Evolutionary conservation across 2,888 invertebrate genomes (phyloP).

Genomic region (Petrophora chlorosata): DNA sequence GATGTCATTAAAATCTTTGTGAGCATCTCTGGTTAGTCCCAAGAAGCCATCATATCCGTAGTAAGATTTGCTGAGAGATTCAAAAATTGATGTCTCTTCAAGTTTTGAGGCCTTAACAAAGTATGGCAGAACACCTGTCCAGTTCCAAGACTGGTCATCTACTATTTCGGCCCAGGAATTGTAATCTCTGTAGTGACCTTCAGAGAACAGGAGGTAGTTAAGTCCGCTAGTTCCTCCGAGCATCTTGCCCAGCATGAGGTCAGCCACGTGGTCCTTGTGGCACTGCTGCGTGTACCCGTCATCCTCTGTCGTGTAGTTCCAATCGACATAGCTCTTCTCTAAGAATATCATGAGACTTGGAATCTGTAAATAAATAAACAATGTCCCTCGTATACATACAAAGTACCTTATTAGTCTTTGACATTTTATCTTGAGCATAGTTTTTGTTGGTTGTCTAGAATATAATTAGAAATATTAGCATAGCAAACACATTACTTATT

Average conservation of each 20-base stretch:
- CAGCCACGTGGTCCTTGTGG: slow-evolving; percentile 24
- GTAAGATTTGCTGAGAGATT: slow-evolving; percentile 32
- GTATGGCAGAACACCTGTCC: slow-evolving; percentile 45
- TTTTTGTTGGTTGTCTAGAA: too few relatives aligned
- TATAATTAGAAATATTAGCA: too few relatives aligned
- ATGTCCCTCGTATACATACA: too few relatives aligned
- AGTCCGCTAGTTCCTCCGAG: slow-evolving; percentile 39
- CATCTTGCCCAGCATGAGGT: slow-evolving; percentile 36
- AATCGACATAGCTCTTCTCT: slow-evolving; percentile 31
- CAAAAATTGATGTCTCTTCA: slow-evolving; percentile 25
- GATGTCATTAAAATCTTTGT: slow-evolving; percentile 16
- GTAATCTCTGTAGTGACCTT: slow-evolving; percentile 44
- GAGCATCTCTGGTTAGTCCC: slow-evolving; percentile 42
- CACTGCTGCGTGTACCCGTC: slow-evolving; percentile 22
- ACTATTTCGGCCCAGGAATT: slow-evolving; percentile 44
- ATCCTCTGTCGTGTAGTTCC: slow-evolving; percentile 37
- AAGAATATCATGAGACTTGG: slow-evolving; percentile 36
- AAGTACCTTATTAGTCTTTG: too few relatives aligned
- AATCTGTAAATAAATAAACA: slow-evolving; percentile 36
- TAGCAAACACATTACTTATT: too few relatives aligned
- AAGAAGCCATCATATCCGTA: slow-evolving; percentile 43
- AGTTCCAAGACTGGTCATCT: slow-evolving; percentile 47
- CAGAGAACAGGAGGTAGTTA: slow-evolving; percentile 31
- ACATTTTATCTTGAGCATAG: too few relatives aligned
- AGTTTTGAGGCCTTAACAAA: slow-evolving; percentile 53